phyloP scores from a whole-genome alignment of 2,113 vertebrate genomes.

The Chamaea fasciata region DNA sequence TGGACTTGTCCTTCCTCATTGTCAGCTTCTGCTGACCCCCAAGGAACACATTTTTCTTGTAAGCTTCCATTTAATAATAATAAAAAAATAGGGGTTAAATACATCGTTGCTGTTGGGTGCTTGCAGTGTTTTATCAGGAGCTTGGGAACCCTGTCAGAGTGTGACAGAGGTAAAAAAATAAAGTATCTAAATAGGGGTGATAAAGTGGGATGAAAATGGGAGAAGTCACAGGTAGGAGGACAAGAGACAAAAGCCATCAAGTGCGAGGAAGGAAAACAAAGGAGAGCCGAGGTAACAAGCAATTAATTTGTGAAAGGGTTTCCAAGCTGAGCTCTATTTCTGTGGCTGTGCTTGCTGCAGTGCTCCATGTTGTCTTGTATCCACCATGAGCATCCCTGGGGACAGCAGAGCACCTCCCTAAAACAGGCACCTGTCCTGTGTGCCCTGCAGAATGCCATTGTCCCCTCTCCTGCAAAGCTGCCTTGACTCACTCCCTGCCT shows the following conservation, averaged over 20 bases:
- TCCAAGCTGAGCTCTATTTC: neutral
- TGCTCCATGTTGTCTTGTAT: neutral
- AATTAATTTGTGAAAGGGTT: neutral
- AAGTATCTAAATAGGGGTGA: neutral
- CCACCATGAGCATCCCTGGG: neutral
- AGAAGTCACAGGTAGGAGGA: neutral
- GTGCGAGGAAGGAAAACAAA: neutral
- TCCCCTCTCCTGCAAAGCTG: neutral
- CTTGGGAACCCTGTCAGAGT: neutral
- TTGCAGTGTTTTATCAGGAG: neutral
- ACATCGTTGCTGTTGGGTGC: rapidly evolving
- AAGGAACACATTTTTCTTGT: neutral
- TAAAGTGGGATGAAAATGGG: neutral
- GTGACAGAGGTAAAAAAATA: neutral
- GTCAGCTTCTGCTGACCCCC: neutral
- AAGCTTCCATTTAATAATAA: no score
- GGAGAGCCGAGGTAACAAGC: neutral
- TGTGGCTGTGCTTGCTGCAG: neutral
- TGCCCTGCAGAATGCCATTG: neutral
- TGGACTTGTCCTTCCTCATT: neutral
- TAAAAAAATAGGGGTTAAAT: no score
- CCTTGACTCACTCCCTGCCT: neutral
- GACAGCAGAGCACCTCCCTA: neutral
- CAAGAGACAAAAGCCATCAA: neutral
- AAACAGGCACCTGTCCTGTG: neutral